phyloP scores from a whole-genome alignment of 2,113 vertebrate species.

The Saimiri boliviensis region DNA sequence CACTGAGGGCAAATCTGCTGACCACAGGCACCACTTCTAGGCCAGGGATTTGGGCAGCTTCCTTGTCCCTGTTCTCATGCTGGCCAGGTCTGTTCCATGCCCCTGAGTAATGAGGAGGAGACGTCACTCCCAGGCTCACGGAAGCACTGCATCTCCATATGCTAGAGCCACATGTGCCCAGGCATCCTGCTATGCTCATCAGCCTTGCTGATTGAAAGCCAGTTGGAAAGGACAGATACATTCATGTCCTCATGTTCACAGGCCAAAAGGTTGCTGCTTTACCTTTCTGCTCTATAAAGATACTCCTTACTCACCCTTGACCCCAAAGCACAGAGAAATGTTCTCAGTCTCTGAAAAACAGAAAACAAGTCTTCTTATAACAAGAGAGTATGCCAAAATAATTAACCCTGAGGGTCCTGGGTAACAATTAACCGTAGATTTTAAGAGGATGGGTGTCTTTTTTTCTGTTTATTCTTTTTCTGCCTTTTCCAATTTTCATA shows the following conservation, averaged over 20 bases:
- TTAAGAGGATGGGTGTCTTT: not conserved
- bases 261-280: conserved; percentile 53
- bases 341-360: not conserved
- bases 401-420: not conserved
- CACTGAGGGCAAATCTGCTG: not conserved
- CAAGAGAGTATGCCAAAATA: not conserved
- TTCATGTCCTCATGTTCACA: conserved; percentile 62
- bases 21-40: not conserved
- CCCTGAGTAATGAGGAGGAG: not conserved
- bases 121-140: conserved; percentile 23
- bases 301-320: not conserved
- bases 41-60: not conserved
- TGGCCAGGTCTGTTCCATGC: not conserved
- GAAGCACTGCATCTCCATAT: conserved; percentile 31
- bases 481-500: not conserved
- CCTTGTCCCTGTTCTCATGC: not conserved
- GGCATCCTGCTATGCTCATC: conserved; percentile 60
- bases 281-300: conserved; percentile 1
- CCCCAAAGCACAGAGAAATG: not conserved
- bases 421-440: not conserved
- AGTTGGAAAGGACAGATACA: conserved; percentile 63
- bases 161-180: conserved; percentile 10
- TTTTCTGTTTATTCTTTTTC: not conserved
- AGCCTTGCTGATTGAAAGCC: conserved; percentile 48
- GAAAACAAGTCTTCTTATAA: not conserved